Conservation (phyloP, 30 jellyfish, hydroid and myxozoan species). For the Haliclystus octoradiatus region DNA sequence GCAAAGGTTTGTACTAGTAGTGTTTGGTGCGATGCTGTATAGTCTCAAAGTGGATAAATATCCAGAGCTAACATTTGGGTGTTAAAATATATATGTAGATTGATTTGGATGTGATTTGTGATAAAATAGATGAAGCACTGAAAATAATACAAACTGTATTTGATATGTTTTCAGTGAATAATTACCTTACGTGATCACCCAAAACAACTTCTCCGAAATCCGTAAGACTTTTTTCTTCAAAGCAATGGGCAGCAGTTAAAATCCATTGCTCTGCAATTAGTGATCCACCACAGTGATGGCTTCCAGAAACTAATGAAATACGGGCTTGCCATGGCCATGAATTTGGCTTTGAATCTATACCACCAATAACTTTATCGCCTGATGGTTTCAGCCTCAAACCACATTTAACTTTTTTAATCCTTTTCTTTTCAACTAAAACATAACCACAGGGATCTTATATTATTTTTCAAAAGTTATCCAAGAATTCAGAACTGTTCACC, state of each 20-base stretch:
- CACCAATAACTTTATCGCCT: conserved; percentile 42
- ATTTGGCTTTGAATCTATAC: conserved; percentile 20
- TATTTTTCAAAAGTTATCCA: no score
- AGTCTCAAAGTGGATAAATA: no score
- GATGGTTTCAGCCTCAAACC: no score
- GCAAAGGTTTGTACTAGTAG: no score
- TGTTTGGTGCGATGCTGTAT: no score
- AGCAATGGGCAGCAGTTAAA: conserved; percentile 53
- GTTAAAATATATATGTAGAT: background rate
- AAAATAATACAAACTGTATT: background rate
- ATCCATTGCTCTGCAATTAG: conserved; percentile 36
- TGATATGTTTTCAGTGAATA: background rate
- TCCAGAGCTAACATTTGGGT: no score
- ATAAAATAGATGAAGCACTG: no score
- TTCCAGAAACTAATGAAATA: background rate
- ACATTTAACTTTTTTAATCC: no score
- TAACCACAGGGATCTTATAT: no score
- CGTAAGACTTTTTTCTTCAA: background rate
- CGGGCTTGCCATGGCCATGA: conserved; percentile 78
- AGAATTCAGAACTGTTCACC: no score
- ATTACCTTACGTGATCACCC: conserved; percentile 50
- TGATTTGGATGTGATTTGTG: background rate
- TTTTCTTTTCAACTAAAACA: no score
- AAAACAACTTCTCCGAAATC: conserved; percentile 20
- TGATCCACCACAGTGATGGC: conserved; percentile 48